These are phyloP conservation scores for Drosophila yakuba DNA, from an alignment of 1,140 invertebrate species.

Conservation along the genomic window DNA sequence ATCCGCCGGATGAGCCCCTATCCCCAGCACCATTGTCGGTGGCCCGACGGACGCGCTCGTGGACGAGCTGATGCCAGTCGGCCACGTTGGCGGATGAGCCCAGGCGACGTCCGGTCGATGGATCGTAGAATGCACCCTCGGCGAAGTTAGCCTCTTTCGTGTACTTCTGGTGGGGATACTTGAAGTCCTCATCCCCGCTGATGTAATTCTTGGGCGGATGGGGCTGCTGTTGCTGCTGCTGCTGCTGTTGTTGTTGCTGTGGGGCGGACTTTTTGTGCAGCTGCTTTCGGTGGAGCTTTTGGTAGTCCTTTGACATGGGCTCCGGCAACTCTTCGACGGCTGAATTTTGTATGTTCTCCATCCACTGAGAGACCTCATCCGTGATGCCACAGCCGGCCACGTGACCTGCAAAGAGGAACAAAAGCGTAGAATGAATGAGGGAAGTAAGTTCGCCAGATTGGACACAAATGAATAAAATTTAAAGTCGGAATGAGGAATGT, in stretches of 20 bases:
- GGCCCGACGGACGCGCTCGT: conserved; percentile 80
- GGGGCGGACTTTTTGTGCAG: conserved; percentile 72
- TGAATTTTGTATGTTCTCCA: conserved; percentile 96
- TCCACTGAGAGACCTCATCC: conserved; percentile 94
- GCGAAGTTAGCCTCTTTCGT: conserved; percentile 84
- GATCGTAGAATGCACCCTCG: conserved; percentile 78
- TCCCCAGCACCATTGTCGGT: conserved; percentile 82
- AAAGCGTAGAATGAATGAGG: conserved; percentile 33
- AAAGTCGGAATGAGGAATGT: conserved; percentile 37
- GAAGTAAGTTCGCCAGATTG: conserved; percentile 31
- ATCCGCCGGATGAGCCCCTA: conserved; percentile 84
- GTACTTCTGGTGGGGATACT: conserved; percentile 84
- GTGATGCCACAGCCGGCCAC: conserved; percentile 94
- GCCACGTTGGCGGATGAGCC: conserved; percentile 61
- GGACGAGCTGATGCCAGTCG: conserved; percentile 79
- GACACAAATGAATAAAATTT: conserved; percentile 28
- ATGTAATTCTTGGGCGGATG: conserved; percentile 84
- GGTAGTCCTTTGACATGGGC: conserved; percentile 83
- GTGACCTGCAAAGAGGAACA: conserved; percentile 87
- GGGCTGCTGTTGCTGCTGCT: conserved; percentile 72
- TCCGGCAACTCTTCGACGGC: conserved; percentile 86
- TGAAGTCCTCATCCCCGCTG: conserved; percentile 78
- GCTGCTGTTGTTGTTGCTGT: conserved; percentile 72
- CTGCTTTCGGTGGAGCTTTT: conserved; percentile 76
- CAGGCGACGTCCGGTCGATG: conserved; percentile 66